phyloP scores from a whole-genome alignment of 1,140 invertebrate species.

The Papilio polyxenes region DNA sequence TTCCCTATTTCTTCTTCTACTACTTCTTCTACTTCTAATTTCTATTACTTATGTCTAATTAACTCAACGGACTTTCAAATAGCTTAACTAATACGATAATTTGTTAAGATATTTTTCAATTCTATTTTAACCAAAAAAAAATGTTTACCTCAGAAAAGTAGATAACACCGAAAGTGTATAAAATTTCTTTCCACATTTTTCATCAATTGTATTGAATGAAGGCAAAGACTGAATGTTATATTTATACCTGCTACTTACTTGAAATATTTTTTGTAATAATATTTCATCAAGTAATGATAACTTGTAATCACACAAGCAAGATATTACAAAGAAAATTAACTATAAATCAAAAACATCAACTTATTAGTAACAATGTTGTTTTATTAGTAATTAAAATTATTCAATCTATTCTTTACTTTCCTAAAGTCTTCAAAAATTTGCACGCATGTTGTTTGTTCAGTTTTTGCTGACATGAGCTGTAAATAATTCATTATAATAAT shows the following conservation, averaged over 20 bases:
- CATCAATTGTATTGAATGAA: conserved; percentile 14
- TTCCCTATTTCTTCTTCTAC: too few relatives aligned
- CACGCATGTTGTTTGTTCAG: too few relatives aligned
- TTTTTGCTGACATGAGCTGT: too few relatives aligned
- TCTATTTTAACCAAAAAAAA: background rate
- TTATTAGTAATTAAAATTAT: background rate
- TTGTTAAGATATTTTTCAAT: background rate
- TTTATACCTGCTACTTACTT: background rate
- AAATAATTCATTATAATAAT: too few relatives aligned
- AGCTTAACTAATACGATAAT: background rate
- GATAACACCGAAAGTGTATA: conserved; percentile 18
- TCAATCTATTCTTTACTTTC: background rate
- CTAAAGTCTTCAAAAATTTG: background rate
- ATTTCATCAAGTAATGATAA: background rate
- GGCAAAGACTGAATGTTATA: background rate
- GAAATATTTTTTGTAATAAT: conserved; percentile 8
- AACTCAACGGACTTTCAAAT: background rate
- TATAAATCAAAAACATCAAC: background rate
- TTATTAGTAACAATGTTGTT: background rate
- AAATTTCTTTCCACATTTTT: conserved; percentile 30
- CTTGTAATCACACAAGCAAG: background rate
- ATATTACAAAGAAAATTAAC: conserved; percentile 17
- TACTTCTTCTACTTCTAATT: too few relatives aligned
- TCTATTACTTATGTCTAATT: background rate
- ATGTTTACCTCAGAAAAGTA: conserved; percentile 30